Base-by-base conservation (phyloP, 2,113 vertebrate genomes). In the Heterochromis multidens region DNA sequence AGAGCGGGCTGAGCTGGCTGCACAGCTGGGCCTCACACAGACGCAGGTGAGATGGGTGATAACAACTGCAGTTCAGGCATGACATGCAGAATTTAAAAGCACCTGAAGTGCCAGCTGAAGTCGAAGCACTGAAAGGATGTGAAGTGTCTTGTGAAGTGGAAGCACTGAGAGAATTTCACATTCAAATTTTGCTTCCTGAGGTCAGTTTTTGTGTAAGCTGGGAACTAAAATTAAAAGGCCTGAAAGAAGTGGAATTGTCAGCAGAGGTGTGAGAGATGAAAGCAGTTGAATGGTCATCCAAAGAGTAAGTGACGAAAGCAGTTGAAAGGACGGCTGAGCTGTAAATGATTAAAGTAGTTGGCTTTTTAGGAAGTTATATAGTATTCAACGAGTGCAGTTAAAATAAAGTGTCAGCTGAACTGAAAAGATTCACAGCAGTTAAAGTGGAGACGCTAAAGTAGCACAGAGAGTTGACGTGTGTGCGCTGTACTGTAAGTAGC, bases 21-120 rank as follows among this genome's bases (percentile, higher is more conserved):
- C 97, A 0, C 97, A 98, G 90, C 92, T 99, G 87, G 98, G 98
- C 92, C 96, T 99, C 90, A 99, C 98, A 4, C 98, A 99, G 96
- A 99, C 98, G 3, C 98, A 99, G 97, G 98, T 98, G 90, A 93
- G 83, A 3, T 31, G 21, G 43, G n/a, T 10, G 3, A n/a, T 17
- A 3, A 16, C 35, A 3, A 35, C 16, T 46, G 27, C 57, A 19
- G 12, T 19, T 23, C n/a, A 43, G 46, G 21, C 17, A 31, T 33
- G 46, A 9, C 43, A 19, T 4, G 16, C n/a, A n/a, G 21, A 52
- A 59, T 54, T 19, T 65, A 61, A 78, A 62, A 79, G 56, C 12
- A 37, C 25, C 0, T 10, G 19, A 85, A 58, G 16, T 46, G 3
- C 19, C 4, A 16, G 8, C 25, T 3, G 3, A 49, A 31, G 25